These are phyloP conservation scores for Conchocele bisecta DNA, from an alignment of 2,888 invertebrate genomes.

Conservation along the genomic window DNA sequence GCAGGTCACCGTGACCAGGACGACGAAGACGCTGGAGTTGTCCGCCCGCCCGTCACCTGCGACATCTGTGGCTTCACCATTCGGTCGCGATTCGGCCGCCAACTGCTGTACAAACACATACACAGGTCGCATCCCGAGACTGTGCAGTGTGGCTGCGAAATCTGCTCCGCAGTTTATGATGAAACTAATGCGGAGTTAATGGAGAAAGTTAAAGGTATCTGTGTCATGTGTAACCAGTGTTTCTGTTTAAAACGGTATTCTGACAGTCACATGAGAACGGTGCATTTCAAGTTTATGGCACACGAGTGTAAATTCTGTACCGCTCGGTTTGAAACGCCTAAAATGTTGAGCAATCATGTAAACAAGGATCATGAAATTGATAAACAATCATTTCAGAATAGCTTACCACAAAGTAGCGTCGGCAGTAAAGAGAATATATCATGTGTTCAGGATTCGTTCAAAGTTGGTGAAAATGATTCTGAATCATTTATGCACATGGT, in stretches of 20 bases:
- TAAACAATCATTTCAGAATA: too few relatives aligned
- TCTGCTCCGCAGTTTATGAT: not conserved
- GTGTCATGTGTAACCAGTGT: conserved; percentile 1
- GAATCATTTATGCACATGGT: conserved; percentile 39
- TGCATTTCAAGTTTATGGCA: not conserved
- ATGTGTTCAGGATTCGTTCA: too few relatives aligned
- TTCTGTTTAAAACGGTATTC: not conserved
- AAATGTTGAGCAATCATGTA: conserved; percentile 11
- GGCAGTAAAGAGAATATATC: too few relatives aligned
- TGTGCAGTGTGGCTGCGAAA: not conserved
- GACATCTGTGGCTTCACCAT: too few relatives aligned
- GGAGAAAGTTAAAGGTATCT: not conserved
- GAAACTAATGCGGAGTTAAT: not conserved
- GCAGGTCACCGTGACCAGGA: too few relatives aligned
- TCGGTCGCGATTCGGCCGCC: too few relatives aligned
- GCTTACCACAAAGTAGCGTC: too few relatives aligned
- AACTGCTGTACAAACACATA: too few relatives aligned
- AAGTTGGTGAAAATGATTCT: not conserved
- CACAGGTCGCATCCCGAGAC: not conserved
- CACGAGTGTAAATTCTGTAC: conserved; percentile 23
- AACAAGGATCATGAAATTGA: conserved; percentile 17
- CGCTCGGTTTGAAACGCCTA: conserved; percentile 11
- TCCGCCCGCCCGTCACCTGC: too few relatives aligned
- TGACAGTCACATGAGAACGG: conserved; percentile 2
- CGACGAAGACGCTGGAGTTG: too few relatives aligned